A percentile compares a stretch with the other conserved stretches of the same genome.
Evolutionary conservation across 2,113 vertebrate genomes (phyloP).

Genomic region (Myiozetetes cayanensis): DNA sequence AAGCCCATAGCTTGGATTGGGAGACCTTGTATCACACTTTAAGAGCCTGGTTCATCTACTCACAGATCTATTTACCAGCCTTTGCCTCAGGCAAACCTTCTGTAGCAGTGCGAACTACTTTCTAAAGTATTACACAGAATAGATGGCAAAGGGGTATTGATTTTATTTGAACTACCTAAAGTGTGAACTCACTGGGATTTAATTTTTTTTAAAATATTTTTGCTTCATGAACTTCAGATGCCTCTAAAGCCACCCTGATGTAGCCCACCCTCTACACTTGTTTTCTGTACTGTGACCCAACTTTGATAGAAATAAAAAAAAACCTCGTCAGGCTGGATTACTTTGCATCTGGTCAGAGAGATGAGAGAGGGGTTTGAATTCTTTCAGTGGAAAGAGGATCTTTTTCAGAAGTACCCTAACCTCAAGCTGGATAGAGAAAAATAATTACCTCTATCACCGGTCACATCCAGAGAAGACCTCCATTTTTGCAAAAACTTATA

Average conservation of each 20-base stretch:
- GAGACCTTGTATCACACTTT: not conserved
- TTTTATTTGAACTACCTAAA: not conserved
- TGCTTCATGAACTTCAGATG: not conserved
- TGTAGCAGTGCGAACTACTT: not conserved
- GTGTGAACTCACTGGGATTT: not conserved
- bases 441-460: too few relatives aligned
- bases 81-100: not conserved
- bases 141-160: not conserved
- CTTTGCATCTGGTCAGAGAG: not conserved
- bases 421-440: not conserved
- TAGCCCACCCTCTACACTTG: not conserved
- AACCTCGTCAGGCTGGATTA: not conserved
- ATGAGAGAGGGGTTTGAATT: not conserved
- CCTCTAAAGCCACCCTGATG: not conserved
- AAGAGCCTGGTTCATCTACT: not conserved
- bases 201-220: not conserved
- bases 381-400: not conserved
- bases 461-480: not conserved
- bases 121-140: not conserved
- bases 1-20: not conserved
- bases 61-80: not conserved
- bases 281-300: not conserved
- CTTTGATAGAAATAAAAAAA: accelerated
- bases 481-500: not conserved
- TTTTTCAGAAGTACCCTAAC: not conserved